phyloP scores from a whole-genome alignment of 2,888 invertebrate genomes.

The Allacma fusca region DNA sequence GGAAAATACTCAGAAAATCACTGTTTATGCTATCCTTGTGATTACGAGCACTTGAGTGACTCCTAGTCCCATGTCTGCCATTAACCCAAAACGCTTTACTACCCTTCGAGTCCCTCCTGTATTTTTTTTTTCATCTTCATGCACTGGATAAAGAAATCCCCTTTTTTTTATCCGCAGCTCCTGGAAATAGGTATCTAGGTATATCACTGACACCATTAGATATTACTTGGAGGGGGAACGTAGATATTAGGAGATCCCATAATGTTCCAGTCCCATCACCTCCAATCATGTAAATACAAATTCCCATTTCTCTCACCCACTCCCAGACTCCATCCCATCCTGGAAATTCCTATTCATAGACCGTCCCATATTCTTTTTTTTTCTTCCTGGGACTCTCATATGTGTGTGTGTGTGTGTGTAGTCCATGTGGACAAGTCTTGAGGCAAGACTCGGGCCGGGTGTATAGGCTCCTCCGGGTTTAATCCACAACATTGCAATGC shows the following conservation, averaged over 20 bases:
- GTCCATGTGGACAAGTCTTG: too few species aligned
- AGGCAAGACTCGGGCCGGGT: too few species aligned
- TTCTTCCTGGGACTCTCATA: too few species aligned
- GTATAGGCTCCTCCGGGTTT: too few species aligned
- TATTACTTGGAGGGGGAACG: too few species aligned
- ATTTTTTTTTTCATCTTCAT: not conserved
- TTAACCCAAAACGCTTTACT: slow-evolving; percentile 14
- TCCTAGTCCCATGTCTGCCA: slow-evolving; percentile 9
- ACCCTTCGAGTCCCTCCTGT: not conserved
- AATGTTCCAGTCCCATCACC: not conserved
- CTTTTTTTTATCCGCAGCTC: too few species aligned
- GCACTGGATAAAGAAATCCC: not conserved
- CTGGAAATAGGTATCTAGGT: too few species aligned
- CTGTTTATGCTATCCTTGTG: slow-evolving; percentile 14
- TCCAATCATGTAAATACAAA: not conserved
- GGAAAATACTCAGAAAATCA: slow-evolving; percentile 28
- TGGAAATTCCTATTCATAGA: too few species aligned
- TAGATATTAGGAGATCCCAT: not conserved
- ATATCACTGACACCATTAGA: too few species aligned
- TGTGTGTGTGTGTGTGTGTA: too few species aligned
- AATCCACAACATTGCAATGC: not conserved
- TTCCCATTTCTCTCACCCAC: not conserved
- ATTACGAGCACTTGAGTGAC: slow-evolving; percentile 11
- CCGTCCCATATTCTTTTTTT: too few species aligned
- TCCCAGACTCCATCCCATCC: too few species aligned